Percentiles rank a stretch among this genome's conserved stretches.
phyloP scores from a whole-genome alignment of 2,113 vertebrate genomes.

The Alces alces region DNA sequence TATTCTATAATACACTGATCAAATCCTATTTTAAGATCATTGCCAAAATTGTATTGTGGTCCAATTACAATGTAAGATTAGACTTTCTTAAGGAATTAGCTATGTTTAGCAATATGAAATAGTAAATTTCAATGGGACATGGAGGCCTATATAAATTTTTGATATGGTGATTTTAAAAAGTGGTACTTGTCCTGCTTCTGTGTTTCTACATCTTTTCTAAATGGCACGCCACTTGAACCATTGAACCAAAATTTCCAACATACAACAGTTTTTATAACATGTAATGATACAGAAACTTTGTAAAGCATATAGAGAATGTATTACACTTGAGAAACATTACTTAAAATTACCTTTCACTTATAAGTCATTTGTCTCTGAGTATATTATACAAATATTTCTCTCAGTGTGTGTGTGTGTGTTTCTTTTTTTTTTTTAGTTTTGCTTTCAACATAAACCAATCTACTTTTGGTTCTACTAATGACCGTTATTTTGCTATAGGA shows the following conservation, averaged over 20 bases:
- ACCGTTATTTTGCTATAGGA: not conserved
- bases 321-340: not conserved
- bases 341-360: not conserved
- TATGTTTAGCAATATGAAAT: not conserved
- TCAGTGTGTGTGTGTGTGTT: not conserved
- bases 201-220: not conserved
- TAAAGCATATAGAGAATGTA: not conserved
- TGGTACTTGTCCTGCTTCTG: not conserved
- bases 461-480: not conserved
- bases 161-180: not conserved
- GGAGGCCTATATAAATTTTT: not conserved
- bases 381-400: not conserved
- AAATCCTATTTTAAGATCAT: not conserved
- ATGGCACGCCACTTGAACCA: not conserved
- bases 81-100: not conserved
- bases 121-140: not conserved
- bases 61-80: not conserved
- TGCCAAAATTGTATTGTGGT: not conserved
- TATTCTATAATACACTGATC: not conserved
- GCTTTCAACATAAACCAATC: not conserved
- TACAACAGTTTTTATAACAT: not conserved
- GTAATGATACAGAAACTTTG: not conserved
- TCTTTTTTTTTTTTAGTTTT: not conserved
- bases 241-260: not conserved
- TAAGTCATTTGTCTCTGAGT: not conserved